phyloP scores from a whole-genome alignment of 2,888 invertebrate species.

The Polydrusus cervinus region DNA sequence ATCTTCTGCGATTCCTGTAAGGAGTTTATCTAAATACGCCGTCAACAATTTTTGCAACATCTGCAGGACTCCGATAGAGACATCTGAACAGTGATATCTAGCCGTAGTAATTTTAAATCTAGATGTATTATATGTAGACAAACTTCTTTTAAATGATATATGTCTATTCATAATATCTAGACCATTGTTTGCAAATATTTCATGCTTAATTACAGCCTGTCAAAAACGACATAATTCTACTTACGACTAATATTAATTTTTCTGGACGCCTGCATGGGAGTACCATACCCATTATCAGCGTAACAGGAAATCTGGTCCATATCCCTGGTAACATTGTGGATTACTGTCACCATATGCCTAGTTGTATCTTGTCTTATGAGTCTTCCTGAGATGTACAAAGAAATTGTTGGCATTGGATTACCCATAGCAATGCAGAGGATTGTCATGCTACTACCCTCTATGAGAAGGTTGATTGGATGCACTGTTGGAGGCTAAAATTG shows the following conservation, averaged over 20 bases:
- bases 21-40: too few species aligned
- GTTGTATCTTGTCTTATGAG: constrained; percentile 89
- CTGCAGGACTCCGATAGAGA: too few species aligned
- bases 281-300: constrained; percentile 91
- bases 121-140: too few species aligned
- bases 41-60: too few species aligned
- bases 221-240: constrained; percentile 64
- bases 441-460: constrained; percentile 91
- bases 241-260: constrained; percentile 88
- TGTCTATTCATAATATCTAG: too few species aligned
- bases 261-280: constrained; percentile 88
- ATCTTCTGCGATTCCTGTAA: too few species aligned
- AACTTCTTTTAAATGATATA: too few species aligned
- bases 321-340: constrained; percentile 87
- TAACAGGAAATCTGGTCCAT: constrained; percentile 92
- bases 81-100: too few species aligned
- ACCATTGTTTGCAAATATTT: too few species aligned
- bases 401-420: constrained; percentile 89
- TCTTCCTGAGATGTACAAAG: constrained; percentile 84
- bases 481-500: constrained; percentile 83
- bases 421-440: constrained; percentile 90
- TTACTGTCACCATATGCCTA: constrained; percentile 89
- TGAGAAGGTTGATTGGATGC: constrained; percentile 86
- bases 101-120: too few species aligned
- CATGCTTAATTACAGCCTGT: too few species aligned